Conservation (phyloP, 2,113 vertebrate genomes). For the Corythornis vintsioides region DNA sequence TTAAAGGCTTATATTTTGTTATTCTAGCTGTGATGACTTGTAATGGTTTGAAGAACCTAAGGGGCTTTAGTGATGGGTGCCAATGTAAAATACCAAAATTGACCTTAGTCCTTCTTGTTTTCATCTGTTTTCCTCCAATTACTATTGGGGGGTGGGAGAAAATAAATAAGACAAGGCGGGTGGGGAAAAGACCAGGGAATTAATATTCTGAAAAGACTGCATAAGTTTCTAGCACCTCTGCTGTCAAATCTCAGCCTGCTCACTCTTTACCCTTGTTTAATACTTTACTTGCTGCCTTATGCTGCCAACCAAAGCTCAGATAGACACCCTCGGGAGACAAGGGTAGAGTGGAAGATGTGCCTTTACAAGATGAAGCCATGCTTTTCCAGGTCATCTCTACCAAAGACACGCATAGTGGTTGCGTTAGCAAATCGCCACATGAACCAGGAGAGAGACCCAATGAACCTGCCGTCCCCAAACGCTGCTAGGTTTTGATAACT, state of each 20-base stretch:
- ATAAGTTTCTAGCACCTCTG: background rate
- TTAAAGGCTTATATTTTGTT: conserved; percentile 63
- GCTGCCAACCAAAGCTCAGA: background rate
- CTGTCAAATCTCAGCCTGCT: background rate
- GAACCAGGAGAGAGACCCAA: background rate
- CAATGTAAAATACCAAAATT: conserved; percentile 5
- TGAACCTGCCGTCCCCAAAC: background rate
- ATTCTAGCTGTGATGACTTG: conserved; percentile 41
- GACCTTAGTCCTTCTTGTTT: background rate
- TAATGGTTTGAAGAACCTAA: conserved; percentile 45
- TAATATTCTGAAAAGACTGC: background rate
- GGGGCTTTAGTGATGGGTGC: conserved; percentile 19
- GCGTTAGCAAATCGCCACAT: background rate
- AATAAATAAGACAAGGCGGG: background rate
- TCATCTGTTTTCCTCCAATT: background rate
- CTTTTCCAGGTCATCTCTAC: background rate
- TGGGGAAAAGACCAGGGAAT: background rate
- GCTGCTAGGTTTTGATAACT: background rate
- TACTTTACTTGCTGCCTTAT: background rate
- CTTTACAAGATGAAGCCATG: background rate
- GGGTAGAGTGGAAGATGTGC: background rate
- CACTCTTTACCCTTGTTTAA: background rate
- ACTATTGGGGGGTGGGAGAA: background rate
- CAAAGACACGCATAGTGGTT: accelerated
- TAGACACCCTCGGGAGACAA: background rate